phyloP scores from a whole-genome alignment of 92 coral and sea anemone genomes.

The Umimayanthus chanpuru region DNA sequence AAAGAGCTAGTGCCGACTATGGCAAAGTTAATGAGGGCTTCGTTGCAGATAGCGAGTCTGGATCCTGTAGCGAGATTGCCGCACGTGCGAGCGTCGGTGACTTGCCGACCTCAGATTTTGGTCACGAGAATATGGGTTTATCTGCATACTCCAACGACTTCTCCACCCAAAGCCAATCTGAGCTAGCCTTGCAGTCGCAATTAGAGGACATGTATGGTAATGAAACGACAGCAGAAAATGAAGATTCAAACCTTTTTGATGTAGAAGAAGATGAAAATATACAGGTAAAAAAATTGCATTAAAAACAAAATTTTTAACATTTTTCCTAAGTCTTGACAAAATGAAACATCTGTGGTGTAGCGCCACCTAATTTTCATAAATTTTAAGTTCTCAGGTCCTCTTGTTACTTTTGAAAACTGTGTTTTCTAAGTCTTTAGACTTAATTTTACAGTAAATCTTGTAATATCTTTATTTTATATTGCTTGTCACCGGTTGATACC shows the following conservation, averaged over 20 bases:
- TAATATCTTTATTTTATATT: too few species aligned
- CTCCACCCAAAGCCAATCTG: background rate
- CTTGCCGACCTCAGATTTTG: background rate
- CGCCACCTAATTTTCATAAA: too few species aligned
- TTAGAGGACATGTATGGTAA: background rate
- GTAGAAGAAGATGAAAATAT: conserved; percentile 13
- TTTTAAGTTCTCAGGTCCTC: too few species aligned
- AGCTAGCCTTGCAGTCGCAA: background rate
- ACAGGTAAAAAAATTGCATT: too few species aligned
- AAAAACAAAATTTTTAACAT: too few species aligned
- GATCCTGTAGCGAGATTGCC: background rate
- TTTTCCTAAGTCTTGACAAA: too few species aligned
- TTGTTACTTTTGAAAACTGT: too few species aligned
- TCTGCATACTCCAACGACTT: background rate
- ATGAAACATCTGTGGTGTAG: too few species aligned
- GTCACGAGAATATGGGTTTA: background rate
- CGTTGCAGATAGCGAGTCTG: background rate
- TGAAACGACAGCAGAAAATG: background rate
- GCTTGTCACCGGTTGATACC: too few species aligned
- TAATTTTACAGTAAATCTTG: too few species aligned
- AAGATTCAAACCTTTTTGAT: background rate
- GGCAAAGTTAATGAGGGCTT: background rate
- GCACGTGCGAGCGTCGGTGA: background rate
- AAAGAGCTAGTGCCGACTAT: background rate
- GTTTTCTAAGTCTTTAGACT: too few species aligned